Percentiles rank a stretch among this genome's conserved stretches.
These are phyloP conservation scores for Coptodon rendalli DNA, from an alignment of 2,113 vertebrate genomes.

Conservation along the genomic window DNA sequence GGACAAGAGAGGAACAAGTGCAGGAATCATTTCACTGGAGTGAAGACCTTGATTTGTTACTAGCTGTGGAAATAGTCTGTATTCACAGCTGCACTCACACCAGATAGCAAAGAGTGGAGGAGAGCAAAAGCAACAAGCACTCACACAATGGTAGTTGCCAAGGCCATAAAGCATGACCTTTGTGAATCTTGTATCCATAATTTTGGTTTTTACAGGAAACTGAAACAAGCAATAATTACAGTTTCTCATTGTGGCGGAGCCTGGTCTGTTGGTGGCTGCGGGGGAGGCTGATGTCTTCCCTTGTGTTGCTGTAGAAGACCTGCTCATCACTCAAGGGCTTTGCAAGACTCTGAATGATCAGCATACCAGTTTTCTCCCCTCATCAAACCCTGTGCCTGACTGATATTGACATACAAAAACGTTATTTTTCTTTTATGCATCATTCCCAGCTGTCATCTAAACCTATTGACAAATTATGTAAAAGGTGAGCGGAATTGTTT, in stretches of 20 bases:
- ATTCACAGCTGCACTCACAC: neutral
- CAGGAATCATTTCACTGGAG: neutral
- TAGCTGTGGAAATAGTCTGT: too few species aligned
- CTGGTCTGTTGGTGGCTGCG: neutral
- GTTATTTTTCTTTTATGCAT: neutral
- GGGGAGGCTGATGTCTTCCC: neutral
- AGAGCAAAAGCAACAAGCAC: neutral
- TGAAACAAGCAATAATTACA: neutral
- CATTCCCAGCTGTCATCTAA: neutral
- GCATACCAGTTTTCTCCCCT: neutral
- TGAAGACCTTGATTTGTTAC: neutral
- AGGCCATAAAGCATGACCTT: neutral
- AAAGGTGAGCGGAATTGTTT: neutral
- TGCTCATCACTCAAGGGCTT: neutral
- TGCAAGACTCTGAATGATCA: neutral
- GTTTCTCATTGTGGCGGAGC: neutral
- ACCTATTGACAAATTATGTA: neutral
- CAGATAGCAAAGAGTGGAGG: neutral
- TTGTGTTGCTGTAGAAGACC: neutral
- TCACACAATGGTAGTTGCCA: neutral
- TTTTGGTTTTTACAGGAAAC: neutral
- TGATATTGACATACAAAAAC: neutral
- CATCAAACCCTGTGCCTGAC: neutral
- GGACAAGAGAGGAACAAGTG: accelerated
- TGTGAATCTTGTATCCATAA: neutral